A percentile compares a stretch with the other conserved stretches of the same genome.
Evolutionary conservation across 2,888 invertebrate species (phyloP).

Genomic region (Drosophila melanocephala): DNA sequence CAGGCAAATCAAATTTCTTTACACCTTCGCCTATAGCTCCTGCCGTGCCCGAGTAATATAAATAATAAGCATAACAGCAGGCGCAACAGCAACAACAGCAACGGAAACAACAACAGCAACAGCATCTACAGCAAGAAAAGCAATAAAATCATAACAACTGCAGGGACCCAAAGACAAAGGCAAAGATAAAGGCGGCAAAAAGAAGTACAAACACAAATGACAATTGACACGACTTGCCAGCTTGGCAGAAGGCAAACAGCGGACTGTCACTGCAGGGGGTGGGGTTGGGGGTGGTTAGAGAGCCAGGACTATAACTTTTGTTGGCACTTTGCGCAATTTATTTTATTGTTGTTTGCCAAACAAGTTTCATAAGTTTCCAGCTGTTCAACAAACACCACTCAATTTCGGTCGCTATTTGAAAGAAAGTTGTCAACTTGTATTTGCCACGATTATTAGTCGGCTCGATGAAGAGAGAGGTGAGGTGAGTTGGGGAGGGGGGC

Average conservation of each 20-base stretch:
- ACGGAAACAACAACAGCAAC: conserved; percentile 51
- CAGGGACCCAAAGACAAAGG: conserved; percentile 39
- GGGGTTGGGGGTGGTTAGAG: not conserved
- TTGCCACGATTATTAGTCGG: conserved; percentile 61
- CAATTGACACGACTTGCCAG: conserved; percentile 74
- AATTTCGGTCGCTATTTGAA: conserved; percentile 68
- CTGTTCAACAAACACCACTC: conserved; percentile 73
- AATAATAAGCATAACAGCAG: conserved; percentile 73
- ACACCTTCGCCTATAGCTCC: conserved; percentile 56
- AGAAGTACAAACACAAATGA: conserved; percentile 63
- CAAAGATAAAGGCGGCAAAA: conserved; percentile 23
- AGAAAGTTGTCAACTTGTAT: conserved; percentile 65
- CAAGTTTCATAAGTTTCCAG: conserved; percentile 76
- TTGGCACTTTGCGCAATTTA: conserved; percentile 76
- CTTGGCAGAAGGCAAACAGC: conserved; percentile 19
- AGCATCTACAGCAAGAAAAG: conserved; percentile 48
- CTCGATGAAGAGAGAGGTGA: not conserved
- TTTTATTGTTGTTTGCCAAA: conserved; percentile 81
- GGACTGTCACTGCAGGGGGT: too few species aligned
- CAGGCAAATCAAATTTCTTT: conserved; percentile 61
- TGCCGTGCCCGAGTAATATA: conserved; percentile 64
- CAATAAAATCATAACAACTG: conserved; percentile 64
- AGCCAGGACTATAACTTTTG: conserved; percentile 45
- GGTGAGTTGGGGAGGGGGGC: not conserved
- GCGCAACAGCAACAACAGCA: conserved; percentile 55